Evolutionary conservation across 2,113 vertebrate genomes (phyloP).

Genomic region (Numida meleagris): DNA sequence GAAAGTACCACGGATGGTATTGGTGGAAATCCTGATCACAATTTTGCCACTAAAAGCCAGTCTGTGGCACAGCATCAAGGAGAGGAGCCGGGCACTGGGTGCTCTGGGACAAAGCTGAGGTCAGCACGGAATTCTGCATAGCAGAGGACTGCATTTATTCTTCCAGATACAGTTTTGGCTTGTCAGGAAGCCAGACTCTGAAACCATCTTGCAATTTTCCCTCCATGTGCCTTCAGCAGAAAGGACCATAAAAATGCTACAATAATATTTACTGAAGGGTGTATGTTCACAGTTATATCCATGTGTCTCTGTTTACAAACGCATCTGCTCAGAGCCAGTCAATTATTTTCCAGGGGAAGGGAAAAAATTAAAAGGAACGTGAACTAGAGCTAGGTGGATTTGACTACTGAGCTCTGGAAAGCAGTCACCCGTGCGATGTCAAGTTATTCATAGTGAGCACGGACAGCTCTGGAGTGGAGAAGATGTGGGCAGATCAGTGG

Average conservation of each 20-base stretch:
- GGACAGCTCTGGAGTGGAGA: neutral
- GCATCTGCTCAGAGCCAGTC: slow-evolving; percentile 29
- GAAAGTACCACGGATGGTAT: neutral
- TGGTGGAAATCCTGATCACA: neutral
- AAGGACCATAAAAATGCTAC: slow-evolving; percentile 64
- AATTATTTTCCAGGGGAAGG: neutral
- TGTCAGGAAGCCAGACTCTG: slow-evolving; percentile 42
- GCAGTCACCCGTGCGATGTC: too few relatives aligned
- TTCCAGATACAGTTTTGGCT: neutral
- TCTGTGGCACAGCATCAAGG: neutral
- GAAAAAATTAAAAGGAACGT: neutral
- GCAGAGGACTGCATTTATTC: neutral
- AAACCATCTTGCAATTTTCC: slow-evolving; percentile 47
- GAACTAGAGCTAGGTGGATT: neutral
- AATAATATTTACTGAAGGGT: slow-evolving; percentile 70
- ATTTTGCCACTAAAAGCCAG: neutral
- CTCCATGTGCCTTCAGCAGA: slow-evolving; percentile 42
- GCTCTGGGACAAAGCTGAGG: slow-evolving; percentile 26
- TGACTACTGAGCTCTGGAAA: neutral
- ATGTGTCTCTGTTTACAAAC: slow-evolving; percentile 69
- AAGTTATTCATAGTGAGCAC: neutral
- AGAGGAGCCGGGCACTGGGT: neutral
- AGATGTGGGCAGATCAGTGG: neutral
- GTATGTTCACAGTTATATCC: slow-evolving; percentile 50
- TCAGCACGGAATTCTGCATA: neutral